Conservation (phyloP, 2,113 vertebrate genomes). For the Aramus guarauna region DNA sequence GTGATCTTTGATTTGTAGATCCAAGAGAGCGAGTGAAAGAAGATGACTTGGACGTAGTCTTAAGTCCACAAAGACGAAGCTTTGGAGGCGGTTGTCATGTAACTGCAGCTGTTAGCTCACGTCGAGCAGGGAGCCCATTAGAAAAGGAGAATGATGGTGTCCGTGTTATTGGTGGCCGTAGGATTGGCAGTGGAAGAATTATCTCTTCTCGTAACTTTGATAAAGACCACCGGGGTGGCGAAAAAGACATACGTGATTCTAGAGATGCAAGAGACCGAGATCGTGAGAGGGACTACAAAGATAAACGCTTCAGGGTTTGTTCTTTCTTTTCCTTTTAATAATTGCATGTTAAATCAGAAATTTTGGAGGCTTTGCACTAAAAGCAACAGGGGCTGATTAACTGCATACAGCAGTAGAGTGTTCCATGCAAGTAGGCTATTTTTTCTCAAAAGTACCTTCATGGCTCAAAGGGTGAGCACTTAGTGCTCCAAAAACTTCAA, state of each 20-base stretch:
- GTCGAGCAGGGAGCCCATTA: slow-evolving; percentile 86
- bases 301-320: slow-evolving; percentile 94
- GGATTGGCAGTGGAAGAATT: slow-evolving; percentile 95
- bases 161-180: slow-evolving; percentile 83
- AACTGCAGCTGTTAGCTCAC: slow-evolving; percentile 74
- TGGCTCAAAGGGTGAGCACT: background rate
- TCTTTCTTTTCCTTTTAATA: background rate
- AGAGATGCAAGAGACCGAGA: slow-evolving; percentile 76
- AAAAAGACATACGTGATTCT: slow-evolving; percentile 81
- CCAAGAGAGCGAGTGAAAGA: slow-evolving; percentile 94
- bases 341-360: rapidly evolving
- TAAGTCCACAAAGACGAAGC: slow-evolving; percentile 95
- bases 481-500: background rate
- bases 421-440: background rate
- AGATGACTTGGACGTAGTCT: slow-evolving; percentile 93
- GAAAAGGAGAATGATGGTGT: slow-evolving; percentile 92
- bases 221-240: slow-evolving; percentile 82
- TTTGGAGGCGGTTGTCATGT: slow-evolving; percentile 96
- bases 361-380: background rate
- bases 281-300: slow-evolving; percentile 91
- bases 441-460: background rate
- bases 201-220: slow-evolving; percentile 89
- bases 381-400: background rate
- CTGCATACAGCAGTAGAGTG: background rate
- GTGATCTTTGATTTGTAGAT: slow-evolving; percentile 71